A percentile compares a stretch with the other conserved stretches of the same genome.
Conservation (phyloP, 2,113 vertebrate genomes). For the Thunnus maccoyii region DNA sequence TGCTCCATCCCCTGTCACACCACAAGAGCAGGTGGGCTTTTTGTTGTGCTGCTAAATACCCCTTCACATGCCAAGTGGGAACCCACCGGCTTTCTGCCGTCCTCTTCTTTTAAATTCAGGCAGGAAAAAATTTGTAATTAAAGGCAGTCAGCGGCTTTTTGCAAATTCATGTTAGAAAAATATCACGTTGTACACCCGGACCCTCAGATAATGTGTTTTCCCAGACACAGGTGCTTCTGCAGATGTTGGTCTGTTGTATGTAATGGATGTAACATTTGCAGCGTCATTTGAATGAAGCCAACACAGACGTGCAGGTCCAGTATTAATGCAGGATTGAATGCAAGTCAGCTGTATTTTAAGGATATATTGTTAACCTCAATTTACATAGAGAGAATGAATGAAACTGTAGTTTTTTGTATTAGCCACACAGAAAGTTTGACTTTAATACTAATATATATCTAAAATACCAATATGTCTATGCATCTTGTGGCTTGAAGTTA, state of each 20-base stretch:
- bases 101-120: constrained; percentile 21
- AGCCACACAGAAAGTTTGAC: too few species aligned
- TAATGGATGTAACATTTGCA: neutral
- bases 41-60: constrained; percentile 33
- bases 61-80: constrained; percentile 19
- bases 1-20: constrained; percentile 2
- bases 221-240: constrained; percentile 4
- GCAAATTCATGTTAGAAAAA: neutral
- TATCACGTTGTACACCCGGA: neutral
- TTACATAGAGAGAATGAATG: neutral
- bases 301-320: neutral
- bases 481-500: neutral
- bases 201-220: neutral
- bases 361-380: neutral
- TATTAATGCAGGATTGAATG: neutral
- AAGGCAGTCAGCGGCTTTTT: neutral
- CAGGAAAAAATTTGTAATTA: constrained; percentile 8
- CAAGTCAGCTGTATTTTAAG: neutral
- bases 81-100: neutral
- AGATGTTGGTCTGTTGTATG: neutral
- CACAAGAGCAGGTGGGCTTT: constrained; percentile 54
- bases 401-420: too few species aligned
- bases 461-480: neutral
- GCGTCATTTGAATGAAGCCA: neutral
- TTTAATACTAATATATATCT: neutral